Conservation (phyloP, 2,113 vertebrate genomes). For the Galemys pyrenaicus region DNA sequence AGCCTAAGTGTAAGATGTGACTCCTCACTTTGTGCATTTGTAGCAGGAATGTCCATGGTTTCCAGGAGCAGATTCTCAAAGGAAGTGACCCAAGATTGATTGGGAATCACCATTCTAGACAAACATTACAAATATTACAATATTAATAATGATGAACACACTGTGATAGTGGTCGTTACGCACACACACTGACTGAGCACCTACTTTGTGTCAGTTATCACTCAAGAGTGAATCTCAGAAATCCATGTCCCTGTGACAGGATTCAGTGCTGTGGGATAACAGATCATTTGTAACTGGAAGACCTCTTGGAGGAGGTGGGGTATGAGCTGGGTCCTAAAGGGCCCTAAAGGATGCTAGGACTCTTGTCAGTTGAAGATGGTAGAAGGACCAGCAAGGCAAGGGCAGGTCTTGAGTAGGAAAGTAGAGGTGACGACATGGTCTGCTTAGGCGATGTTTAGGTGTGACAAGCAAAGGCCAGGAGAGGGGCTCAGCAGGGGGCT, state of each 20-base stretch:
- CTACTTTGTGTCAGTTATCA: not conserved
- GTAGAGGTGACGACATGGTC: not conserved
- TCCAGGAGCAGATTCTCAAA: conserved; percentile 12
- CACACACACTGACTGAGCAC: not conserved
- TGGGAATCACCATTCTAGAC: conserved; percentile 10
- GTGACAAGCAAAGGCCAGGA: not conserved
- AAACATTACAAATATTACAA: not conserved
- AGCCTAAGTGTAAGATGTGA: not conserved
- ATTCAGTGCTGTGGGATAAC: not conserved
- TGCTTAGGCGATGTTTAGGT: not conserved
- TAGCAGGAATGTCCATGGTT: not conserved
- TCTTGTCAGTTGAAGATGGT: conserved; percentile 6
- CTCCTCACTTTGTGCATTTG: conserved; percentile 1
- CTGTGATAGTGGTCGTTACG: not conserved
- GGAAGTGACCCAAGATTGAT: not conserved
- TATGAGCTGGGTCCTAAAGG: conserved; percentile 12
- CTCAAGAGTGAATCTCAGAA: conserved; percentile 8
- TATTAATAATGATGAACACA: not conserved
- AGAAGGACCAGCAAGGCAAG: not conserved
- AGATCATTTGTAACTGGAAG: not conserved
- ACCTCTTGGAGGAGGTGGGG: not conserved
- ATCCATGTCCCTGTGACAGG: not conserved
- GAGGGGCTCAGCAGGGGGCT: not conserved
- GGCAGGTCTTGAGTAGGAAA: not conserved
- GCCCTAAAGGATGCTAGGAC: not conserved